A percentile compares a stretch with the other conserved stretches of the same genome.
These are phyloP conservation scores for Melanostigma gelatinosum DNA, from an alignment of 2,113 vertebrate species.

Conservation along the genomic window DNA sequence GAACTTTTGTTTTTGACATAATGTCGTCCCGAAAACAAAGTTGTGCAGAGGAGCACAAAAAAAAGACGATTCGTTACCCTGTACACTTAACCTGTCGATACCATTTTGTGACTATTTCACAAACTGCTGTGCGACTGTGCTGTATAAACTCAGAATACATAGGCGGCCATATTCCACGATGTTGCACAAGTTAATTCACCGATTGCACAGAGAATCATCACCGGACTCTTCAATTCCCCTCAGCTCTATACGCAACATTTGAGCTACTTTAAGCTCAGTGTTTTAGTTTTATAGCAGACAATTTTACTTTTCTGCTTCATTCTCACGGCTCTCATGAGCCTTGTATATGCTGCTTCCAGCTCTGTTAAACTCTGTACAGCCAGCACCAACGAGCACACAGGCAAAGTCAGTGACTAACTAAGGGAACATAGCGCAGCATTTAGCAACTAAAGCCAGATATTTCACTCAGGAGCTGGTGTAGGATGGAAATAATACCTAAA, in stretches of 20 bases:
- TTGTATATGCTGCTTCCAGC: not conserved
- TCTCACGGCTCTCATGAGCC: not conserved
- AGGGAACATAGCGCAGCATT: not conserved
- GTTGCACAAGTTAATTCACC: not conserved
- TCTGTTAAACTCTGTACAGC: too few relatives aligned
- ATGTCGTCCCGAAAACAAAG: too few relatives aligned
- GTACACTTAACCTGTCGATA: too few relatives aligned
- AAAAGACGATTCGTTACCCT: too few relatives aligned
- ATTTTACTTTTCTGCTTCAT: not conserved
- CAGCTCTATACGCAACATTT: not conserved
- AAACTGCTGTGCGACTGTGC: too few relatives aligned
- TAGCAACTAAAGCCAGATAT: not conserved
- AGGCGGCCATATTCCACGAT: too few relatives aligned
- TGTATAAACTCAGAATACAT: too few relatives aligned
- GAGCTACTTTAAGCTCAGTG: not conserved
- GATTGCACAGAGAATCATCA: not conserved
- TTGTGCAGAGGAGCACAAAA: too few relatives aligned
- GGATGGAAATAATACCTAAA: not conserved
- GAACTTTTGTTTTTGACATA: too few relatives aligned
- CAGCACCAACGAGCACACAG: not conserved
- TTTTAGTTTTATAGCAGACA: too few relatives aligned
- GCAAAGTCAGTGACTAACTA: not conserved
- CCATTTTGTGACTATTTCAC: too few relatives aligned
- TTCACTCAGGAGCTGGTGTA: not conserved
- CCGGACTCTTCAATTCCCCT: not conserved